These are phyloP conservation scores for Dasypus novemcinctus DNA, from an alignment of 2,113 vertebrate species.

Conservation along the genomic window DNA sequence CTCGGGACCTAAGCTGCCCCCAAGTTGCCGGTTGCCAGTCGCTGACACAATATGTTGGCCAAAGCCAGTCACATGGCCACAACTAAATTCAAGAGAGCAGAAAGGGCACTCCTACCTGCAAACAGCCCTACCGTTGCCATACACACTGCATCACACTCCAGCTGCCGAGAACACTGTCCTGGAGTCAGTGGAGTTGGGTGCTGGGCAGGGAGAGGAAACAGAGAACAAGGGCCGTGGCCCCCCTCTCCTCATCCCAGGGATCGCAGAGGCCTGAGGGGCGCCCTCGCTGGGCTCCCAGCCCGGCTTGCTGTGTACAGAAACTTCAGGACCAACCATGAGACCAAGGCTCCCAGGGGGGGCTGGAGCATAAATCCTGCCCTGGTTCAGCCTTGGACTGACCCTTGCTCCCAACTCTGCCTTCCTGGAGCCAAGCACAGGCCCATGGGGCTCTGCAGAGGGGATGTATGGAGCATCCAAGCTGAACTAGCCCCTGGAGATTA, in stretches of 20 bases:
- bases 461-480: not conserved
- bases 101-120: not conserved
- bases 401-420: not conserved
- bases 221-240: not conserved
- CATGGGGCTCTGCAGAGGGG: not conserved
- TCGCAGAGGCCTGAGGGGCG: accelerated
- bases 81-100: not conserved
- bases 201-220: not conserved
- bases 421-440: not conserved
- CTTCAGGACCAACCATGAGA: not conserved
- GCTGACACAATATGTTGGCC: not conserved
- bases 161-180: not conserved
- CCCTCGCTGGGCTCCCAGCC: not conserved
- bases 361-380: not conserved
- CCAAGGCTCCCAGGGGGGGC: not conserved
- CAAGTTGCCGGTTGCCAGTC: not conserved
- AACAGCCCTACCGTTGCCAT: not conserved
- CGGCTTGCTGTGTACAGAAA: not conserved
- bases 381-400: not conserved
- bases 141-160: not conserved
- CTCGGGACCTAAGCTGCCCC: not conserved
- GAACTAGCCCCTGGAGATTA: not conserved
- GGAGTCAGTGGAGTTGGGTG: not conserved
- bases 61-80: not conserved
- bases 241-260: not conserved